phyloP scores from a whole-genome alignment of 1,140 invertebrate species.

The Lamellibrachia luymesi region DNA sequence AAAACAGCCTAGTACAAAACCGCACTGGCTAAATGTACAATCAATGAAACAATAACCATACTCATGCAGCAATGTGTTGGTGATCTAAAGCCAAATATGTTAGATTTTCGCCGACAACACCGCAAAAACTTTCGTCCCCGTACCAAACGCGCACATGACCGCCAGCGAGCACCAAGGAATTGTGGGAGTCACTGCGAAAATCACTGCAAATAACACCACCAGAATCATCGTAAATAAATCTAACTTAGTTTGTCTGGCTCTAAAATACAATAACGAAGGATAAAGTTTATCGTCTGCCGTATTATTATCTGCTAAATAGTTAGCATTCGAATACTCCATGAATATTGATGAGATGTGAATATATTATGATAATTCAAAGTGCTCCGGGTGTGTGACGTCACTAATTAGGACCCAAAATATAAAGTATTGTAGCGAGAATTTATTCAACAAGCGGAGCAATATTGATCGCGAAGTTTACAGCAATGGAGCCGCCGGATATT shows the following conservation, averaged over 20 bases:
- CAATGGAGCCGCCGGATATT: conserved; percentile 42
- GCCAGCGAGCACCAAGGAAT: background rate
- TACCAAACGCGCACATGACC: background rate
- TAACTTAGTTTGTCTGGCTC: background rate
- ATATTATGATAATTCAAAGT: conserved; percentile 54
- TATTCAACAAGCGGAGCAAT: conserved; percentile 41
- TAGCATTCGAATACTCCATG: background rate
- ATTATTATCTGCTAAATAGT: background rate
- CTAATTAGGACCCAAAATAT: conserved; percentile 56
- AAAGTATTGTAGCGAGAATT: conserved; percentile 50
- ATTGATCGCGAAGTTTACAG: conserved; percentile 33
- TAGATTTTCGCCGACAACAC: background rate
- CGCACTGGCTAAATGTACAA: background rate
- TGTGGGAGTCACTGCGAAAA: background rate
- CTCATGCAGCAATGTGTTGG: background rate
- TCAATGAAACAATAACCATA: background rate
- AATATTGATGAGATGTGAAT: conserved; percentile 35
- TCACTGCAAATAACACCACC: background rate
- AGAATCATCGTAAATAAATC: background rate
- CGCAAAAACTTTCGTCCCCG: background rate
- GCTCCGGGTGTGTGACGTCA: conserved; percentile 49
- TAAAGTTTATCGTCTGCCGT: background rate
- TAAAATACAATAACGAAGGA: background rate
- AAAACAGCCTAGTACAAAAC: background rate
- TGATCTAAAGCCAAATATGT: background rate